Conservation (phyloP, 2,113 vertebrate species). For the Zosterops pallidus region DNA sequence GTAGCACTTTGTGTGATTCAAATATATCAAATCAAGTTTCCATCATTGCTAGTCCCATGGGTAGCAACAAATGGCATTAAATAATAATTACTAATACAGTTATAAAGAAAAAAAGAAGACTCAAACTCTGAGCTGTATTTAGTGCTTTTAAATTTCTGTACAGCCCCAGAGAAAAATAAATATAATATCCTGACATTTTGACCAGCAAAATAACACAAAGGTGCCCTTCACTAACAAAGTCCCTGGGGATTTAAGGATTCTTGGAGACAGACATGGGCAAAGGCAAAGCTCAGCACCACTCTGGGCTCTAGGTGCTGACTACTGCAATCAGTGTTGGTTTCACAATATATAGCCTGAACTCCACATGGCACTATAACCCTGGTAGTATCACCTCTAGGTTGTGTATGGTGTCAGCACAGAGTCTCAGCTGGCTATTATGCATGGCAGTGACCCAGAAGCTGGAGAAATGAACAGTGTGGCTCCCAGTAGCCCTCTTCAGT, state of each 20-base stretch:
- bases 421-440: not conserved
- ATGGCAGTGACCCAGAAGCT: not conserved
- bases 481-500: not conserved
- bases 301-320: fast-evolving
- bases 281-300: not conserved
- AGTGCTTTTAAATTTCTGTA: not conserved
- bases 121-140: not conserved
- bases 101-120: not conserved
- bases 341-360: not conserved
- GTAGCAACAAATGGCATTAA: not conserved
- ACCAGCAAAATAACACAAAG: not conserved
- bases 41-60: not conserved
- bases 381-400: not conserved
- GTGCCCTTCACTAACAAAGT: not conserved
- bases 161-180: not conserved
- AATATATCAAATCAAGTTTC: not conserved
- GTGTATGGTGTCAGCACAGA: not conserved
- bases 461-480: not conserved
- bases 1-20: not conserved
- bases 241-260: not conserved
- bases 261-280: not conserved
- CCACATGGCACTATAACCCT: not conserved
- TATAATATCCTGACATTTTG: not conserved
- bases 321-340: fast-evolving
- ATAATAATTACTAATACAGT: not conserved